Base-by-base conservation (phyloP, 2,797 vertebrate species). In the Mus caroli region DNA sequence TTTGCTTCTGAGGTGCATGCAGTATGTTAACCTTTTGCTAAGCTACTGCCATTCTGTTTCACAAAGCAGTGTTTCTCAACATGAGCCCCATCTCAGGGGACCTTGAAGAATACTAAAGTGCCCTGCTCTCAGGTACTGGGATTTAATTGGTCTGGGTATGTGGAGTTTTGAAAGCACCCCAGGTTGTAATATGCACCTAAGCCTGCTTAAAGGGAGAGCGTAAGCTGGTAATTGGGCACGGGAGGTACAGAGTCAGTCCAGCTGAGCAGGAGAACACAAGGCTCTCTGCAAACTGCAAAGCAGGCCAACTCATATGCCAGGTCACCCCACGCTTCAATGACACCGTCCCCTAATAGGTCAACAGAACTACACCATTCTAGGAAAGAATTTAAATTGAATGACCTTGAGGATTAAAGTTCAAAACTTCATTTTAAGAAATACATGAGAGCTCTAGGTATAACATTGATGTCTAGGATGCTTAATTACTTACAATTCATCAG, bases 81-180 rank as follows among this genome's bases (percentile, higher is more conserved):
- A 43, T 82, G n/a, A 90, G n/a, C 19, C 46, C 43, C 84, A 88
- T 71, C 56, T 75, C 52, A 28, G 43, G 67, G 46, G 37, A 69
- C 85, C 85, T 96, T n/a, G 92, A 58, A 89, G 94, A 82, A 90
- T 64, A 92, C 31, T 84, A 67, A 85, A n/a, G 78, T 82, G 83
- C 11, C 62, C 67, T 54, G 9, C 11, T 50, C 54, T 84, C 3
- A 52, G 90, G 90, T 26, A n/a, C 31, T 76, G 28, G 91, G 96
- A 93, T 94, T 92, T 88, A 91, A 95, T 13, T 94, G 86, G 75
- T 77, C 50, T 91, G 58, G 87, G 83, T 40, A 73, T 75, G 75
- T 40, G 1, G 46, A 85, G 67, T 90, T 95, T 97, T 56, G 73
- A 94, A 95, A 94, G 67, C 37, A 64, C 60, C 64, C 71, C 40